Base-by-base conservation (phyloP, 2,797 vertebrate species). In the Coracias cyanogaster region DNA sequence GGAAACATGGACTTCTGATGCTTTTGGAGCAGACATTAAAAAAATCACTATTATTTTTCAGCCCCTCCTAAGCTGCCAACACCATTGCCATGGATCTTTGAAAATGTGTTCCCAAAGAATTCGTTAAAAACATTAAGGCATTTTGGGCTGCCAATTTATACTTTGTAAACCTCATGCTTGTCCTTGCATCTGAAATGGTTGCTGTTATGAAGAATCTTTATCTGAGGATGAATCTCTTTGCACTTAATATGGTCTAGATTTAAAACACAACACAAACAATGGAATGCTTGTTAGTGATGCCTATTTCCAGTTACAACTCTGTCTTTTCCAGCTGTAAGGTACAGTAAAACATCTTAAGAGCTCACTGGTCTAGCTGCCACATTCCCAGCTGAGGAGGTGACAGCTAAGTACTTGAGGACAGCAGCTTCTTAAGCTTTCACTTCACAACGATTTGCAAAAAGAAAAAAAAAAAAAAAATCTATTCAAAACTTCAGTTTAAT, bases 51-150 rank as follows among this genome's bases (percentile, higher is more conserved):
- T 84, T 86, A 61, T 25, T 37, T 37, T 37, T 37, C 37, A 37
- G 29, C 67, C 60, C 90, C 76, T 95, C 79, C 57, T 89, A 77
- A 65, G 76, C 88, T 94, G 87, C 88, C 95, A 96, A 77, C 64
- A 52, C 39, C 86, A 96, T 83, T 97, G 90, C 82, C 93, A 48
- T 11, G 86, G 94, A 79, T 89, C 86, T 86, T 89, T 82, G 80
- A 94, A 95, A 89, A 91, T 41, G 31, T 24, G 80, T 95, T 84
- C 82, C 90, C 46, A 91, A 62, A 66, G 78, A 84, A 82, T 91
- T 45, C 2, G 10, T 86, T 58, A 48, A 70, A 89, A 93, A 76
- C 61, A 77, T 80, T 61, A 62, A 73, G 60, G 91, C 73, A 91
- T 94, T 97, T 86, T 55, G 67, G 79, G 67, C 62, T 70, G 57